These are phyloP conservation scores for Ciconia boyciana DNA, from an alignment of 2,113 vertebrate genomes.

Conservation along the genomic window DNA sequence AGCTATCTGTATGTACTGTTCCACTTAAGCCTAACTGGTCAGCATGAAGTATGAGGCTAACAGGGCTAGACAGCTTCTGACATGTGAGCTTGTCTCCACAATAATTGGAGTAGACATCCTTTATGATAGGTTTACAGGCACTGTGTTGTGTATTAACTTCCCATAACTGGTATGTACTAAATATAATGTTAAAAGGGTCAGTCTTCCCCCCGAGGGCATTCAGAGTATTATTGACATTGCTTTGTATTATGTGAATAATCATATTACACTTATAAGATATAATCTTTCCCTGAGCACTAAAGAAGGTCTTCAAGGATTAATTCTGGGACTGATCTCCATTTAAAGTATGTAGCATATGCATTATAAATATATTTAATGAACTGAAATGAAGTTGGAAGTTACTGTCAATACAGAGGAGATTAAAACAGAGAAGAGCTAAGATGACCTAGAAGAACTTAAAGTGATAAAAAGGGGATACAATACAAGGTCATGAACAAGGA, in stretches of 20 bases:
- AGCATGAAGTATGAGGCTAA: neutral
- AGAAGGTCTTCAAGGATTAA: conserved; percentile 18
- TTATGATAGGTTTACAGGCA: neutral
- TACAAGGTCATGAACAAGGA: neutral
- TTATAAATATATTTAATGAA: conserved; percentile 10
- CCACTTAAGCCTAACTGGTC: neutral
- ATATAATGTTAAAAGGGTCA: neutral
- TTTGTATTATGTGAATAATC: neutral
- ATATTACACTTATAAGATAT: neutral
- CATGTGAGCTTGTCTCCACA: neutral
- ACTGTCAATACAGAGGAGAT: neutral
- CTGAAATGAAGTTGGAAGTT: neutral
- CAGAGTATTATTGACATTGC: neutral
- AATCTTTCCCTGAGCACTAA: neutral
- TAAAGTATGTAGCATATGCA: neutral
- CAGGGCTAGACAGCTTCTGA: neutral
- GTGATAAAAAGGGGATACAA: neutral
- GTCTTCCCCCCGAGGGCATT: neutral
- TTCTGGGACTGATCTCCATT: neutral
- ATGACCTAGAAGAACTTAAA: neutral
- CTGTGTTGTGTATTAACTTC: neutral
- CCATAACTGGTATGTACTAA: neutral
- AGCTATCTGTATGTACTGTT: neutral
- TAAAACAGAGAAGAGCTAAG: neutral
- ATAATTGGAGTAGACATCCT: neutral